These are phyloP conservation scores for Tortrix viridana DNA, from an alignment of 2,888 invertebrate genomes.

Conservation along the genomic window DNA sequence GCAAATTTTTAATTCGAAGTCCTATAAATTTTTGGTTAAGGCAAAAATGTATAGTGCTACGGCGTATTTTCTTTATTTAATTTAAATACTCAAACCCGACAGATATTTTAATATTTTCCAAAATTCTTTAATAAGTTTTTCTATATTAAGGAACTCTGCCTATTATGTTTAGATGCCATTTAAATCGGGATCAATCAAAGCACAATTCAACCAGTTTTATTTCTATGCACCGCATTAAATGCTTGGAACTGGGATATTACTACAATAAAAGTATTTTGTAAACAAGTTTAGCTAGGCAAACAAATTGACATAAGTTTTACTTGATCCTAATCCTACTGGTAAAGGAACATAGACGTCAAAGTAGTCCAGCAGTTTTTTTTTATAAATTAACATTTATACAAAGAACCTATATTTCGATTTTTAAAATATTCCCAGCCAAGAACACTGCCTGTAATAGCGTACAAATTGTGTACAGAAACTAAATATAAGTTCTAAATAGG, in stretches of 20 bases:
- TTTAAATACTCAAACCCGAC: too few species aligned
- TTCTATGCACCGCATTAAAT: background rate
- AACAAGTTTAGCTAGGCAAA: background rate
- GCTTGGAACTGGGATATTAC: background rate
- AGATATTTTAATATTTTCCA: background rate
- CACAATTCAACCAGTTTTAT: too few species aligned
- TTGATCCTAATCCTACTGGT: background rate
- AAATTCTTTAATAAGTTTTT: background rate
- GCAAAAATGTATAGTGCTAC: too few species aligned
- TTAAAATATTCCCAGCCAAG: slow-evolving; percentile 17
- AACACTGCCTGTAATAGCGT: slow-evolving; percentile 69
- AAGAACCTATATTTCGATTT: too few species aligned
- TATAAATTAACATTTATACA: too few species aligned
- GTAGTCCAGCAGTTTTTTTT: background rate
- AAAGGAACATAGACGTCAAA: background rate
- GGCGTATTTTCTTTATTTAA: too few species aligned
- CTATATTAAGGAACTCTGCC: too few species aligned
- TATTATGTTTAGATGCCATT: slow-evolving; percentile 21
- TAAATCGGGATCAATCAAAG: slow-evolving; percentile 14
- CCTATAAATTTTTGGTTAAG: too few species aligned
- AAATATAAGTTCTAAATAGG: slow-evolving; percentile 67
- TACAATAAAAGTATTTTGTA: background rate
- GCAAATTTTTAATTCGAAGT: too few species aligned
- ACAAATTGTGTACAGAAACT: slow-evolving; percentile 69
- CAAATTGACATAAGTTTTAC: background rate